phyloP scores from a whole-genome alignment of 2,797 vertebrate species.

The Lemur catta region DNA sequence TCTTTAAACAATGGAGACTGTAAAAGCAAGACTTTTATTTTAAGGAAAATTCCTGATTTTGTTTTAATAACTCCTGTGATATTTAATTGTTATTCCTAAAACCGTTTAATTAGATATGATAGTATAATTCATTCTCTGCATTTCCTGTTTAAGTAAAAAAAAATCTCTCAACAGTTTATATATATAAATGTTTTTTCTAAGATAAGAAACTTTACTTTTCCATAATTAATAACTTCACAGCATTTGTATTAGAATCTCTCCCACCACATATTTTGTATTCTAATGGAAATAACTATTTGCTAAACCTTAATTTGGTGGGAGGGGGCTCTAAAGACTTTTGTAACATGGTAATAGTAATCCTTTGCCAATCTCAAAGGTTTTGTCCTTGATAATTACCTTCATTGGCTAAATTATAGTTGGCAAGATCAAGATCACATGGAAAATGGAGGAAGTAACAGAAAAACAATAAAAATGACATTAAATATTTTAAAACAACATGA shows the following conservation, averaged over 20 bases:
- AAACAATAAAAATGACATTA: neutral
- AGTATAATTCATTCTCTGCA: neutral
- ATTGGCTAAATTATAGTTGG: neutral
- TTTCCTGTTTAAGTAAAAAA: constrained; percentile 44
- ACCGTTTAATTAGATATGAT: neutral
- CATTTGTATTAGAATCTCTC: constrained; percentile 27
- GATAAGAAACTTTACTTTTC: neutral
- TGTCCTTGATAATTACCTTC: constrained; percentile 32
- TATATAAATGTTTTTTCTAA: neutral
- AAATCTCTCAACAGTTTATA: neutral
- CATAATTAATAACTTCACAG: constrained; percentile 14
- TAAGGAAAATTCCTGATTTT: constrained; percentile 14
- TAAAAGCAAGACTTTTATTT: neutral
- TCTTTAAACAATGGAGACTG: neutral
- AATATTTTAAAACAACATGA: neutral
- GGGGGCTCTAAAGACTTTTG: neutral
- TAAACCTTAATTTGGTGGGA: neutral
- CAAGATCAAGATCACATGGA: constrained; percentile 1
- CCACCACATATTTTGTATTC: constrained; percentile 10
- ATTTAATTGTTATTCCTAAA: constrained; percentile 41
- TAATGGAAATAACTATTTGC: constrained; percentile 12
- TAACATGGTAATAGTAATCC: neutral
- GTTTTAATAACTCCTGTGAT: neutral
- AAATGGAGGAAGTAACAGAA: constrained; percentile 3
- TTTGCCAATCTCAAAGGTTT: neutral